Conservation (phyloP, 2,888 invertebrate genomes). For the Cyclophora punctaria region DNA sequence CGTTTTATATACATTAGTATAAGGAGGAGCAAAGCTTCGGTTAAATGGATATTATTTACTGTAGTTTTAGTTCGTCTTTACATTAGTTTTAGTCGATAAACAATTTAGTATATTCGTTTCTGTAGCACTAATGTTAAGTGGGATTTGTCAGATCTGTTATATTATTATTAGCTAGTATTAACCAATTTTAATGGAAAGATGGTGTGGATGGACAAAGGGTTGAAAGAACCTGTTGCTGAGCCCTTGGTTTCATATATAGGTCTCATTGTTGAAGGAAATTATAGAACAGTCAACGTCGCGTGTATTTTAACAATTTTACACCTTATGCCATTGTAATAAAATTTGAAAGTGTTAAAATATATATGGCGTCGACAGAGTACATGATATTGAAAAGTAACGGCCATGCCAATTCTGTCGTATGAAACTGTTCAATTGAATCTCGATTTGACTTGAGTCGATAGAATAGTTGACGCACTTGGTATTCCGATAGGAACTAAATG, state of each 20-base stretch:
- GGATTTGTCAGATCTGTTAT: constrained; percentile 6
- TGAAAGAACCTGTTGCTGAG: constrained; percentile 1
- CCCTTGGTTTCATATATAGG: constrained; percentile 1
- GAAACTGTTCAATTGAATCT: no score
- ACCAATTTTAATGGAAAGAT: constrained; percentile 5
- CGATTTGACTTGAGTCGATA: no score
- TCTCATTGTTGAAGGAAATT: not conserved
- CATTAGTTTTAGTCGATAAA: not conserved
- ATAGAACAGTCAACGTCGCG: no score
- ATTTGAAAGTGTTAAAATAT: no score
- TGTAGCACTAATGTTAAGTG: constrained; percentile 1
- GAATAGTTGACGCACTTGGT: no score
- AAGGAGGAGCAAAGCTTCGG: constrained; percentile 61
- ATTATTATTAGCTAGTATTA: constrained; percentile 9
- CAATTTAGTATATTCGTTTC: constrained; percentile 1
- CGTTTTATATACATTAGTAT: constrained; percentile 48
- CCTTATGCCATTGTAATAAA: no score
- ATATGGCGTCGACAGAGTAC: no score
- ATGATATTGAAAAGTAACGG: no score
- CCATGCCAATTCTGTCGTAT: no score
- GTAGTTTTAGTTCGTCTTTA: constrained; percentile 14
- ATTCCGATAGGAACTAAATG: no score
- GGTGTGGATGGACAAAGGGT: not conserved
- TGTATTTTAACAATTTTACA: no score
- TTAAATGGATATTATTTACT: constrained; percentile 36